Percentiles rank a stretch among this genome's conserved stretches.
Evolutionary conservation across 2,888 invertebrate species (phyloP).

Genomic region (Agelastica alni): DNA sequence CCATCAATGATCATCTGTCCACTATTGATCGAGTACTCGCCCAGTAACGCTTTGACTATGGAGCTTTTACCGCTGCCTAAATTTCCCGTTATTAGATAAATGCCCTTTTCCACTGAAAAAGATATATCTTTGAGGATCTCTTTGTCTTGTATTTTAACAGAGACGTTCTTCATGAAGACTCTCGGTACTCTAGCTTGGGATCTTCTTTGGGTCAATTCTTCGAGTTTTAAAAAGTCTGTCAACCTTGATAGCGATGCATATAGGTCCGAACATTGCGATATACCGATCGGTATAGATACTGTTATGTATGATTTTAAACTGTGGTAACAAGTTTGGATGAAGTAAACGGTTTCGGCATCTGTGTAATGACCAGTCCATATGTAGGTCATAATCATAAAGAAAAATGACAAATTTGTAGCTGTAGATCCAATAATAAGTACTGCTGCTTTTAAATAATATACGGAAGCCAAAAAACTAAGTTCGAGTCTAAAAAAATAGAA

Average conservation of each 20-base stretch:
- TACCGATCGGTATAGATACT: conserved; percentile 44
- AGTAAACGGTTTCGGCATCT: conserved; percentile 40
- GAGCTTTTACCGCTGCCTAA: conserved; percentile 55
- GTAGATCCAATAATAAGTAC: conserved; percentile 46
- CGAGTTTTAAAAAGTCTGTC: conserved; percentile 30
- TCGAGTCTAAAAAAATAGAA: conserved; percentile 61
- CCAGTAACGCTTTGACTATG: conserved; percentile 44
- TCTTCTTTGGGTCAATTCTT: conserved; percentile 21
- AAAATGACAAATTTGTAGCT: conserved; percentile 40
- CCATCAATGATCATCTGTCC: conserved; percentile 42
- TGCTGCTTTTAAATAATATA: conserved; percentile 50
- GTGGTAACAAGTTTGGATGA: conserved; percentile 36
- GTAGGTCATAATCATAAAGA: conserved; percentile 42
- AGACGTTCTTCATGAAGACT: conserved; percentile 33
- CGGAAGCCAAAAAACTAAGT: conserved; percentile 61
- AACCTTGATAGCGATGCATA: conserved; percentile 40
- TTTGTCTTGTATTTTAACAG: conserved; percentile 40
- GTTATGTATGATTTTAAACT: conserved; percentile 40
- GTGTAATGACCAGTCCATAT: conserved; percentile 38
- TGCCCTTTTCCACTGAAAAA: conserved; percentile 52
- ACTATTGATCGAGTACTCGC: conserved; percentile 38
- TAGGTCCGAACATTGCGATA: conserved; percentile 41
- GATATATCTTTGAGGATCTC: conserved; percentile 55
- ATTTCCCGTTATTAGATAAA: conserved; percentile 64
- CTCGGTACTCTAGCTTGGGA: conserved; percentile 10